Conservation (phyloP, 2,888 invertebrate species). For the Tanytarsus gracilentus region DNA sequence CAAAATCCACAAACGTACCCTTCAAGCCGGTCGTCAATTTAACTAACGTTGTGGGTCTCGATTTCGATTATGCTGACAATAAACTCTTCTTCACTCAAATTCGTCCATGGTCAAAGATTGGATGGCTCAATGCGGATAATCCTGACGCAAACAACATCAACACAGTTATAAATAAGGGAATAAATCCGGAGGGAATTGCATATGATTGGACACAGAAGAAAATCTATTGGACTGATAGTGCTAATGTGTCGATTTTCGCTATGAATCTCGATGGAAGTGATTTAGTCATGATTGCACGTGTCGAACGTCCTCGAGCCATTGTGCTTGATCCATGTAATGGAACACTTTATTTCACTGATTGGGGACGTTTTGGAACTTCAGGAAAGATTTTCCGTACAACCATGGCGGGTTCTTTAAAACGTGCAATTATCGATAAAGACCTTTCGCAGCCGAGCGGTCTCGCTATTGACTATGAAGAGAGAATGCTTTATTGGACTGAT, state of each 20-base stretch:
- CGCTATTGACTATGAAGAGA: conserved; percentile 90
- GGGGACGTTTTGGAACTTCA: conserved; percentile 86
- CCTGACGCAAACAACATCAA: conserved; percentile 55
- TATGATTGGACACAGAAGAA: conserved; percentile 98
- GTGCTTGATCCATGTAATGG: conserved; percentile 96
- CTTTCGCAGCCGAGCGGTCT: conserved; percentile 92
- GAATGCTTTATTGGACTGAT: conserved; percentile 94
- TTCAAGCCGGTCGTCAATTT: conserved; percentile 77
- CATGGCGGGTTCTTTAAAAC: conserved; percentile 90
- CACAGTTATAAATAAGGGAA: conserved; percentile 64
- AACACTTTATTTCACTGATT: conserved; percentile 89
- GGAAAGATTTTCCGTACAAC: conserved; percentile 92
- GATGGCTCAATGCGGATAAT: conserved; percentile 64
- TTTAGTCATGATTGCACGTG: conserved; percentile 83
- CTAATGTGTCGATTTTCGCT: conserved; percentile 87
- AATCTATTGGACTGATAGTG: conserved; percentile 95
- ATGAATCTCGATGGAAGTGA: conserved; percentile 86
- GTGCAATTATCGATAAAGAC: conserved; percentile 79
- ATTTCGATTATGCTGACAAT: conserved; percentile 85
- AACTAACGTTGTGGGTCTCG: conserved; percentile 89
- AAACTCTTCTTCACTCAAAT: conserved; percentile 89
- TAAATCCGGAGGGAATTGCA: conserved; percentile 88
- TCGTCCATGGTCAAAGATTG: conserved; percentile 81
- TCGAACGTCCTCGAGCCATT: conserved; percentile 87
- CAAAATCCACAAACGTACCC: conserved; percentile 68